Base-by-base conservation (phyloP, 2,888 invertebrate species). In the Eilema depressum region DNA sequence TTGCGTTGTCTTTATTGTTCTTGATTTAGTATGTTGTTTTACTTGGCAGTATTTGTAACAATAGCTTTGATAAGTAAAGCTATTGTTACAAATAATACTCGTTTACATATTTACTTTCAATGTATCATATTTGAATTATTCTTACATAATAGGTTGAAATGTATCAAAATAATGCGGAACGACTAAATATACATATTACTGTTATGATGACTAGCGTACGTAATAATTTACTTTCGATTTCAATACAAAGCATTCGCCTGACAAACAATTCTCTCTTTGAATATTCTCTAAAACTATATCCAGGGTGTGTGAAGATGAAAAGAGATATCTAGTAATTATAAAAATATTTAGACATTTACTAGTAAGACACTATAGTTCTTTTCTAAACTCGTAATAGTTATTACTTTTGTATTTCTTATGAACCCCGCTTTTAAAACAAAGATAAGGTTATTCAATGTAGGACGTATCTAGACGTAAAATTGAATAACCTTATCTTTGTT, bases 1-100 rank as follows among this genome's bases (percentile, higher is more conserved):
- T 69, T 80, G 68, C 26, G 66, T 68, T 73, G 28, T 56, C n/a
- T 68, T 25, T 47, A 41, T 33, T 68, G 26, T 62, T 65, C 37
- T 65, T 65, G 59, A 60, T 23, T 25, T 5, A 33, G 68, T 61
- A 25, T 53, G n/a, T 53, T 53, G 53, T 53, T 53, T 53, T 53
- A 53, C 53, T 47, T 17, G 20, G 47, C n/a, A 53, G 10, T 53
- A 10, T 53, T n/a, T 53, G 53, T n/a, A 53, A 20, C 53, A 53
- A 53, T 53, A 53, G n/a, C 5, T 47, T n/a, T n/a, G n/a, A 8
- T 33, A 33, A 1, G 33, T 33, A 20, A 7, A 47, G 0, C 20
- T 53, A n/a, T 53, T 53, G n/a, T n/a, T n/a, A n/a, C n/a, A n/a
- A n/a, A n/a, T n/a, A n/a, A n/a, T 53, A n/a, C n/a, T 10, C n/a